phyloP scores from a whole-genome alignment of 1,140 invertebrate genomes.

The Acromyrmex echinatior region DNA sequence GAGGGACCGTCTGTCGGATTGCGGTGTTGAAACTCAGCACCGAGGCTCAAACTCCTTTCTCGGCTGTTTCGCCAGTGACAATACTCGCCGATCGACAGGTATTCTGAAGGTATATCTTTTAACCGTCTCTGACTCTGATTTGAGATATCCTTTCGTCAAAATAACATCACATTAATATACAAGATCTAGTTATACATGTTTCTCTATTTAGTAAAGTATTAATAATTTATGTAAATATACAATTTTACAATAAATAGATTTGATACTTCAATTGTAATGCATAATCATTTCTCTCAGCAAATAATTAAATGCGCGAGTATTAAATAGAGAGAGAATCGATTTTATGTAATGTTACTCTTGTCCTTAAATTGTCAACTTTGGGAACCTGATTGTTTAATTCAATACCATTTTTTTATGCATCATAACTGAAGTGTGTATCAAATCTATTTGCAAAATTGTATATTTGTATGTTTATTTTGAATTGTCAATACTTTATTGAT shows the following conservation, averaged over 20 bases:
- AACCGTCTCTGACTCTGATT: background rate
- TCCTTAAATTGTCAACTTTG: background rate
- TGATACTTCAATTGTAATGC: background rate
- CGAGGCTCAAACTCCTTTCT: background rate
- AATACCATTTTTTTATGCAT: background rate
- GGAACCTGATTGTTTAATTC: slow-evolving; percentile 17
- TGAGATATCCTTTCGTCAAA: background rate
- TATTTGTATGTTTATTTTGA: background rate
- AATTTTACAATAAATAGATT: background rate
- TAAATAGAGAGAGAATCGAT: background rate
- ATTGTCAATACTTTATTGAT: background rate
- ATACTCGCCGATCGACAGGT: background rate
- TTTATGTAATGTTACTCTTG: background rate
- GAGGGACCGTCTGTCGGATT: background rate
- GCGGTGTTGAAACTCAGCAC: background rate
- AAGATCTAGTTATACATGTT: background rate
- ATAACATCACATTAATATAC: background rate
- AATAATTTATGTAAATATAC: background rate
- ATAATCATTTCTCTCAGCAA: background rate
- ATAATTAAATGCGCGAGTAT: background rate
- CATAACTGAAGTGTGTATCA: background rate
- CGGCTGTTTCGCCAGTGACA: background rate
- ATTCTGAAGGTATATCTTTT: background rate
- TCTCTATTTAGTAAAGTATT: background rate
- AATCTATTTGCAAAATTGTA: background rate